Conservation (phyloP, 2,797 vertebrate genomes). For the Phoebastria nigripes region DNA sequence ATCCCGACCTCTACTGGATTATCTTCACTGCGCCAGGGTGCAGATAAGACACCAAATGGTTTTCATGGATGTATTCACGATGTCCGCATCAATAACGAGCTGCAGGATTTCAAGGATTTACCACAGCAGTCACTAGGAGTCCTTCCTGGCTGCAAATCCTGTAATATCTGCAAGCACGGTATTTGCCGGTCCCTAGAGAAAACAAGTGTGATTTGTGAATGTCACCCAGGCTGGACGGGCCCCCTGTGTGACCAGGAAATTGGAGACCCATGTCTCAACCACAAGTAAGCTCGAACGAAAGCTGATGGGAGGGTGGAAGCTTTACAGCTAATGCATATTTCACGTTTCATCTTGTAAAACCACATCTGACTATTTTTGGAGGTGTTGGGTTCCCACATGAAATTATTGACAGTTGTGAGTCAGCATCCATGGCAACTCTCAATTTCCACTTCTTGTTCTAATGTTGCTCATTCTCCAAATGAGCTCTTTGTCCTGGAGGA, state of each 20-base stretch:
- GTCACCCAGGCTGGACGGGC: slow-evolving; percentile 86
- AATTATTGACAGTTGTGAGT: not conserved
- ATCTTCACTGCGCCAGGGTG: slow-evolving; percentile 85
- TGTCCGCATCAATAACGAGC: slow-evolving; percentile 90
- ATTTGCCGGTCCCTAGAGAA: slow-evolving; percentile 88
- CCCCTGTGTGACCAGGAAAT: slow-evolving; percentile 87
- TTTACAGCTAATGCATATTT: not conserved
- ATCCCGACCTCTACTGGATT: slow-evolving; percentile 86
- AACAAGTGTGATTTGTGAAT: slow-evolving; percentile 89
- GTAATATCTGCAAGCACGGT: slow-evolving; percentile 90
- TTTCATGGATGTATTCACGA: slow-evolving; percentile 96
- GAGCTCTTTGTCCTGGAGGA: not conserved
- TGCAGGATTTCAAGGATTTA: slow-evolving; percentile 87
- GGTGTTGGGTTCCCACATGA: not conserved
- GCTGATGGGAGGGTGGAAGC: not conserved
- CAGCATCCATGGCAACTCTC: not conserved
- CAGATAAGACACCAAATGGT: slow-evolving; percentile 85
- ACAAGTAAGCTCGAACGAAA: slow-evolving; percentile 78
- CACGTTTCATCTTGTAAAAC: not conserved
- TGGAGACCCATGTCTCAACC: slow-evolving; percentile 82
- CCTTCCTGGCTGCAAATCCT: slow-evolving; percentile 91
- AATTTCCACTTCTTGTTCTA: not conserved
- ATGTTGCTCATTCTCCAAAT: not conserved
- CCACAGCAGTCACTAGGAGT: slow-evolving; percentile 81
- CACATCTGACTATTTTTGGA: not conserved